Evolutionary conservation across 1,140 invertebrate genomes (phyloP), one percentile per base, ranked within the genome.

Genomic region (Bilobella aurantiaca): DNA sequence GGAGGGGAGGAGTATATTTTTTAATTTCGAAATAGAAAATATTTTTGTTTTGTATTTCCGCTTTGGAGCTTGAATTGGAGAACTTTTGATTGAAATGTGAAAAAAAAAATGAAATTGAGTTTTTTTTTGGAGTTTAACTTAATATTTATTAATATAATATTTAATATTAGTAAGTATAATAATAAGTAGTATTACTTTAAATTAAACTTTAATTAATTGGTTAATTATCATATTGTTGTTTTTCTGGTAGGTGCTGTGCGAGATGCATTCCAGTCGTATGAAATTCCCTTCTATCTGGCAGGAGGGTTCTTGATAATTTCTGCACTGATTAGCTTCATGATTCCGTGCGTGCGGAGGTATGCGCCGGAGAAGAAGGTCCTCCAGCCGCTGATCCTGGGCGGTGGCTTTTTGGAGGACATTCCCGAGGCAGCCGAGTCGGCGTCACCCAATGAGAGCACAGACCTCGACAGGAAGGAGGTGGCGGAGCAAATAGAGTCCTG

Each of bases 261-360:
- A 74, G 94, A 98, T 75, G 81, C 85, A 0, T 96, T 92, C 0
- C 76, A 86, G 64, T 86, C 84, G 68, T 98, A 95, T 74, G 85
- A 86, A 73, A 83, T 91, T 23, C 88, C 94, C 23, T 99, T 98
- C 77, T 93, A 85, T 75, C 87, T 96, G 79, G 94, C 93, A 34
- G 93, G 90, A 32, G 85, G 82, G 0, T 85, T 97, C 77, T 93
- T 99, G 77, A 81, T 88, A 3, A 76, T 93, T 2, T 87, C 91
- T 18, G 89, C 92, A 0, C 72, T 90, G 1, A 89, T 90, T 14
- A 90, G 89, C 72, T 91, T 95, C 73, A 81, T 90, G 66, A 87
- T 93, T 42, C 89, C 89, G 2, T 80, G 82, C 63, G 83, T 90
- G 76, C 86, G 86, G 75, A 82, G 83, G 75, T 87, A 79, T 69